Evolutionary conservation across 1,140 invertebrate species (phyloP).

Genomic region (Cotesia vestalis): DNA sequence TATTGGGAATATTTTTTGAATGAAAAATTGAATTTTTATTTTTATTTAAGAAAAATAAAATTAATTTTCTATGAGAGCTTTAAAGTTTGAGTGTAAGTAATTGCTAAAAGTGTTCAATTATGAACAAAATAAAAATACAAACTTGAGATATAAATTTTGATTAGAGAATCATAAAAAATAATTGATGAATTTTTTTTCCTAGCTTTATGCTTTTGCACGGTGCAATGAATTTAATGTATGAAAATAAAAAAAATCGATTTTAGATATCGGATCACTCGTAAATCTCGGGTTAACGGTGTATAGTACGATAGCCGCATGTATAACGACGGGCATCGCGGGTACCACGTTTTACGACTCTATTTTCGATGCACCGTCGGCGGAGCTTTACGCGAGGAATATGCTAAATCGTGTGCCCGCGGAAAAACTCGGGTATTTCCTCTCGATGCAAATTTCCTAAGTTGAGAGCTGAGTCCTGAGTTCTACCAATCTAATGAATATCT

Average conservation of each 20-base stretch:
- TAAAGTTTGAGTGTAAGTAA: too few species aligned
- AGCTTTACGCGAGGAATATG: conserved; percentile 50
- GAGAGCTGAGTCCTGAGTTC: conserved; percentile 24
- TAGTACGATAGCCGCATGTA: conserved; percentile 8
- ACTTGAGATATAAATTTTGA: too few species aligned
- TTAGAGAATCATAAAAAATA: too few species aligned
- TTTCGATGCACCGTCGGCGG: conserved; percentile 35
- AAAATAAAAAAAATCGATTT: conserved; percentile 23
- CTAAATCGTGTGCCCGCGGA: conserved; percentile 43
- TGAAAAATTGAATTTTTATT: too few species aligned
- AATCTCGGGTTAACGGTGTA: conserved; percentile 23
- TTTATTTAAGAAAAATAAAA: too few species aligned
- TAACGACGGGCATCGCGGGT: conserved; percentile 16
- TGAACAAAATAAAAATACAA: too few species aligned
- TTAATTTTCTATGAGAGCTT: too few species aligned
- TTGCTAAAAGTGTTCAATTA: too few species aligned
- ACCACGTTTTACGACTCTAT: conserved; percentile 44
- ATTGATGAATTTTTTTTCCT: too few species aligned
- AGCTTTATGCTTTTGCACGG: too few species aligned
- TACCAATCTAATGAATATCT: conserved; percentile 47
- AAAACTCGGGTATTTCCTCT: conserved; percentile 47
- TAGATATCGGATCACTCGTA: conserved; percentile 31
- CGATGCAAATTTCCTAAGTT: conserved; percentile 10
- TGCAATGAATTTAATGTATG: too few species aligned
- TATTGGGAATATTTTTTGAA: too few species aligned